Evolutionary conservation across 53 echinoderm and acorn worm species (phyloP).

Genomic region (Apostichopus leukothele): DNA sequence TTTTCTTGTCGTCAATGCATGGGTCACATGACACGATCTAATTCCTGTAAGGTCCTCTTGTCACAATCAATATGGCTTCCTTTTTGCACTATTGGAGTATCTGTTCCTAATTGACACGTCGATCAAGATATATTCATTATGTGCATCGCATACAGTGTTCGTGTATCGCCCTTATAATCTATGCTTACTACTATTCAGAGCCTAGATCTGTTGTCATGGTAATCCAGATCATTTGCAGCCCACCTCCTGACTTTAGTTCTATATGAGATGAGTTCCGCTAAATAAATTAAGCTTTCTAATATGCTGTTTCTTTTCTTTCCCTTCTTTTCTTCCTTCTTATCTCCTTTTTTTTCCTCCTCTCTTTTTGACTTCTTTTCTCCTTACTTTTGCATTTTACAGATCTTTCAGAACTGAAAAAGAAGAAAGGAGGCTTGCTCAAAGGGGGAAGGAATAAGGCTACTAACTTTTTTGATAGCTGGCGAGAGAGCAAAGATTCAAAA

Average conservation of each 20-base stretch:
- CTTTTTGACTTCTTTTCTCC: background rate
- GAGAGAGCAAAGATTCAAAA: conserved; percentile 36
- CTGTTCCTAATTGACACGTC: conserved; percentile 13
- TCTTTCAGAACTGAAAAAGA: conserved; percentile 65
- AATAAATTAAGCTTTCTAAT: background rate
- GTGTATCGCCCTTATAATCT: background rate
- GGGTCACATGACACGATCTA: background rate
- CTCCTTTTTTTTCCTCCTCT: background rate
- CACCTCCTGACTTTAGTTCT: background rate
- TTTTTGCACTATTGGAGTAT: conserved; percentile 19
- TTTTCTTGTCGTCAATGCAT: background rate
- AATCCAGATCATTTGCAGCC: background rate
- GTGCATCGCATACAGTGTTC: background rate
- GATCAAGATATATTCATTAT: background rate
- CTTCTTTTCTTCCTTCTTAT: background rate
- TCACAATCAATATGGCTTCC: conserved; percentile 13
- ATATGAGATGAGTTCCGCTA: background rate
- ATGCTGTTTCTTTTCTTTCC: background rate
- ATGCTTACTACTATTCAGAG: background rate
- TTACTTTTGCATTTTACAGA: conserved; percentile 53
- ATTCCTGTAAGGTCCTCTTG: background rate
- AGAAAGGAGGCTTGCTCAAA: conserved; percentile 73
- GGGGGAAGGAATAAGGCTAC: conserved; percentile 51
- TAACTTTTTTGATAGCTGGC: conserved; percentile 30
- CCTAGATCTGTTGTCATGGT: background rate